Base-by-base conservation (phyloP, 2,797 vertebrate species). In the Amphiprion clarkii region DNA sequence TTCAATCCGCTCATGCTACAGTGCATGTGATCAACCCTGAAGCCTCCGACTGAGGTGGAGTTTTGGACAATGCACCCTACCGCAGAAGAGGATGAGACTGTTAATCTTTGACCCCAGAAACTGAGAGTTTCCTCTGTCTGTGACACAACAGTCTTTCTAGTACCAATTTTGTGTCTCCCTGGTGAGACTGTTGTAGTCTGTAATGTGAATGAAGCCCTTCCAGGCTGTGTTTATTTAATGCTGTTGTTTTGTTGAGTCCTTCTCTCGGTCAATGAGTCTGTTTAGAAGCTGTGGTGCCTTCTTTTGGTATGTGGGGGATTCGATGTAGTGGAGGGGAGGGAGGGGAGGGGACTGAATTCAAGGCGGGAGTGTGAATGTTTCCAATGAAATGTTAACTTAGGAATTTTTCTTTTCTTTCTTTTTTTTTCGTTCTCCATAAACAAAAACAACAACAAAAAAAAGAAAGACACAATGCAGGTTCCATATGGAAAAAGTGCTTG, bases 201-300 rank as follows among this genome's bases (percentile, higher is more conserved):
- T 90, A 84, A 91, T 79, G 89, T 91, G 89, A 92, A 92, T 77
- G 91, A 90, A 81, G 88, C 81, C 87, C 52, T 55, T 67, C 54
- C 39, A 79, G 87, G 89, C 85, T n/a, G 64, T 83, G 83, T 86
- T 94, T 19, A 90, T 93, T 93, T 88, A 87, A 89, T 76, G 73
- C 86, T 84, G 89, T 92, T 85, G 78, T 48, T 91, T 90, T 82
- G 74, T 88, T 84, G 76, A 78, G 83, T 92, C 79, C 79, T 88
- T 90, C 85, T 90, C 85, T 93, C 81, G 57, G 93, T 95, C 92
- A 77, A 70, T 89, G 89, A 94, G 93, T 92, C 89, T 92, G 90
- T 94, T 93, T 94, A 95, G 94, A 96, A 95, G 94, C 96, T 96
- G 95, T 96, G 96, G 96, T 97, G 96, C 96, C 96, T 97, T 97